Evolutionary conservation across 2,113 vertebrate species (phyloP).

Genomic region (Odocoileus virginianus): DNA sequence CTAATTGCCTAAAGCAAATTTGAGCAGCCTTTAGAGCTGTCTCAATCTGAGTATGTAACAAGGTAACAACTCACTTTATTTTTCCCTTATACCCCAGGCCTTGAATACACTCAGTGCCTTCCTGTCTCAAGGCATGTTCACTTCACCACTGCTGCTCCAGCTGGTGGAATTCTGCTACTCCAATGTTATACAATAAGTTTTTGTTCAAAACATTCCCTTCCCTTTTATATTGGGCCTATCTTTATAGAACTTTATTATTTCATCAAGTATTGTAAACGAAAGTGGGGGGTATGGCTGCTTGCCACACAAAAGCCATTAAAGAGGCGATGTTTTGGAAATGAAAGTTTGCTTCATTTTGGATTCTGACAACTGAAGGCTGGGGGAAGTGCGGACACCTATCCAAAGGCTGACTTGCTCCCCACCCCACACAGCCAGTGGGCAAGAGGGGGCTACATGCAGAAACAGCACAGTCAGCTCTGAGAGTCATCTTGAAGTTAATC

Average conservation of each 20-base stretch:
- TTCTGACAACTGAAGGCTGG: not conserved
- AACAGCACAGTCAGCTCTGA: not conserved
- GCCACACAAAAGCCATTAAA: not conserved
- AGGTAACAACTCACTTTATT: not conserved
- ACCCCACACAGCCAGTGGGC: not conserved
- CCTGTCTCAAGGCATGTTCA: not conserved
- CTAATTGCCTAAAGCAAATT: not conserved
- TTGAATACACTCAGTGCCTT: not conserved
- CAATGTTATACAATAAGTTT: not conserved
- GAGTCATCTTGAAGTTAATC: not conserved
- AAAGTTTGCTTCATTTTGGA: not conserved
- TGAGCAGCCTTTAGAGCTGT: not conserved
- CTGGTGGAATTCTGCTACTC: not conserved
- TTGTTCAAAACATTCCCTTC: not conserved
- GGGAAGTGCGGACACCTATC: not conserved
- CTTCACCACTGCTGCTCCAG: not conserved
- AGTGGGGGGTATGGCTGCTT: not conserved
- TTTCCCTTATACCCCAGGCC: not conserved
- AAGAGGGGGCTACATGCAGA: not conserved
- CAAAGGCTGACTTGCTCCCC: not conserved
- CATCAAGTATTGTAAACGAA: not conserved
- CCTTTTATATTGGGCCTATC: not conserved
- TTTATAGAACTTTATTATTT: not conserved
- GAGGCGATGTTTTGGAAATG: not conserved
- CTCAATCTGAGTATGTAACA: not conserved